phyloP scores from a whole-genome alignment of 1,140 invertebrate genomes.

The Meloidogyne exigua region DNA sequence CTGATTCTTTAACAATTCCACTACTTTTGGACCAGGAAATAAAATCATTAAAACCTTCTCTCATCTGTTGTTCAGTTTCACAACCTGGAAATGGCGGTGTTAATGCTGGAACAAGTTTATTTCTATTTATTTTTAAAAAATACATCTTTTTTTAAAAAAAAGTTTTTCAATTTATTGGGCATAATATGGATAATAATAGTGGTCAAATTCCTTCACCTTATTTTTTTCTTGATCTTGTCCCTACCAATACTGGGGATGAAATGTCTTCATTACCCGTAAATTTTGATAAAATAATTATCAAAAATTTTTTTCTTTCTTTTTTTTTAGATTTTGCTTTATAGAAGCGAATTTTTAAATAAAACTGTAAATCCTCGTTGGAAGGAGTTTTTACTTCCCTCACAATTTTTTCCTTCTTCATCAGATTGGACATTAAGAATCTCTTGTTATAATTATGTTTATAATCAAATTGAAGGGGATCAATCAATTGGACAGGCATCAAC shows the following conservation, averaged over 20 bases:
- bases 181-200: conserved; percentile 24
- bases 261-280: background rate
- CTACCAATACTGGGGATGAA: conserved; percentile 31
- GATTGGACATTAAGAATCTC: conserved; percentile 45
- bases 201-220: conserved; percentile 40
- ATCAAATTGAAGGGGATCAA: conserved; percentile 34
- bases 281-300: conserved; percentile 11
- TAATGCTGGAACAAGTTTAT: conserved; percentile 23
- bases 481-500: conserved; percentile 45
- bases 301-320: conserved; percentile 17
- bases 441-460: conserved; percentile 42
- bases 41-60: conserved; percentile 3
- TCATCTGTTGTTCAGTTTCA: background rate
- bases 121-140: background rate
- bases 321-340: conserved; percentile 48
- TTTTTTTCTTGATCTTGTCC: conserved; percentile 41
- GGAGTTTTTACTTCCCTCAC: conserved; percentile 46
- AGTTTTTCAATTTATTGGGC: conserved; percentile 39
- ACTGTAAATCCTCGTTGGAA: conserved; percentile 37
- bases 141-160: background rate
- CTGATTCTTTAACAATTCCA: background rate
- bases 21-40: background rate
- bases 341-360: conserved; percentile 41
- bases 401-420: conserved; percentile 49
- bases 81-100: background rate